Conservation (phyloP, 1,140 invertebrate genomes). For the Drosophila nannoptera region DNA sequence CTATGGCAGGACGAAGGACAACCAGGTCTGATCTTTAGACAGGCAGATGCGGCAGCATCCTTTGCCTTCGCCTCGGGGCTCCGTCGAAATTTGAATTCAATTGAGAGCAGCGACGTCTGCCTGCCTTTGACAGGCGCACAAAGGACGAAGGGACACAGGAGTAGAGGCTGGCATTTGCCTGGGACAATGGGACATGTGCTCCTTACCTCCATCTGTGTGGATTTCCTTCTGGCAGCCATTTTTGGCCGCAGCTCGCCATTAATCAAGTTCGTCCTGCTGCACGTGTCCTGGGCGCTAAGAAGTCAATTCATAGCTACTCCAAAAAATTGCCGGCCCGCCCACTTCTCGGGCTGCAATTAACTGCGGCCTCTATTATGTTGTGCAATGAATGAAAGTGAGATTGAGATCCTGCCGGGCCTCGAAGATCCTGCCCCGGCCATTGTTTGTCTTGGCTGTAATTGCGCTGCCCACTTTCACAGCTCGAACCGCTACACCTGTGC, state of each 20-base stretch:
- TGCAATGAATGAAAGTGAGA: conserved; percentile 76
- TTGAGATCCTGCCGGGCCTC: conserved; percentile 40
- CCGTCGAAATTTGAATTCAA: conserved; percentile 70
- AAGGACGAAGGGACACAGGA: conserved; percentile 14
- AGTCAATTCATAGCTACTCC: conserved; percentile 62
- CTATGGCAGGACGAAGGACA: conserved; percentile 58
- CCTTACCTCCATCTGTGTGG: conserved; percentile 3
- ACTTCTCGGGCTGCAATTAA: conserved; percentile 21
- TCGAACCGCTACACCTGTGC: conserved; percentile 20
- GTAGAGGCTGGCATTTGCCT: conserved; percentile 43
- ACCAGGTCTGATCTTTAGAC: conserved; percentile 63
- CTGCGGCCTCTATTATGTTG: conserved; percentile 65
- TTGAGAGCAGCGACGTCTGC: conserved; percentile 63
- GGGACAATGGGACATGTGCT: conserved; percentile 69
- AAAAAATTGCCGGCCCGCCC: conserved; percentile 9
- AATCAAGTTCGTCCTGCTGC: conserved; percentile 53
- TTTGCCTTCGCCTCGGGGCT: conserved; percentile 14
- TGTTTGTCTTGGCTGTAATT: conserved; percentile 55
- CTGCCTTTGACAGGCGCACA: conserved; percentile 27
- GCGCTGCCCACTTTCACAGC: conserved; percentile 65
- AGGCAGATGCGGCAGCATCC: conserved; percentile 73
- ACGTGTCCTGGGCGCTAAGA: conserved; percentile 73
- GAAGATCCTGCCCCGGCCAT: background rate
- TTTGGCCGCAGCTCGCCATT: conserved; percentile 46
- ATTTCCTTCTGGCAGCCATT: conserved; percentile 49